Evolutionary conservation across 2,888 invertebrate genomes (phyloP), one percentile per base, ranked within the genome.

Genomic region (Pyrrhia umbra): DNA sequence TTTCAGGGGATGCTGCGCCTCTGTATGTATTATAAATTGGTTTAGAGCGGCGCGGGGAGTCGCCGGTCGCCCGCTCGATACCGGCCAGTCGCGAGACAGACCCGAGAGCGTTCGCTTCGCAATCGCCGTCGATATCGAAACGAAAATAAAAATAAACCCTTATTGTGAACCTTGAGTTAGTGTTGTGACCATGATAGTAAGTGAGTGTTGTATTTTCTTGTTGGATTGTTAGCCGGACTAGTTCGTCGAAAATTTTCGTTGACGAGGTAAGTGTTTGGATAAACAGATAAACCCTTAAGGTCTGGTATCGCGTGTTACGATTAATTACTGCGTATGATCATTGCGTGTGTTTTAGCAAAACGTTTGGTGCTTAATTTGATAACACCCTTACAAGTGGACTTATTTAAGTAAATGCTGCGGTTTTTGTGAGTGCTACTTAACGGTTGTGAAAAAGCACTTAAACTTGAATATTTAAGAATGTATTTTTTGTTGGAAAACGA

Each of bases 1-100:
- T 65, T 65, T 70, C 82, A 83, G 89, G 94, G 94, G 94, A 95
- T 95, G 94, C 94, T 95, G 94, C 92, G 92, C 90, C 93, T 92
- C 91, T 89, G 94, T 94, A 95, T 95, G 94, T 95, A 94, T 94
- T 95, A 95, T 95, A 94, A 95, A 95, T 95, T 94, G 94, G 94
- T 94, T 94, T 93, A 94, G 93, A 93, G 92, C 84, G 88, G 92
- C 86, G 92, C 89, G 92, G 92, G 93, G 91, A 88, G 89, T 83
- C 83, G 87, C 79, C 85, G 85, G 86, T 82, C 82, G 84, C 77
- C 69, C 94, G 94, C 93, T 94, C 94, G 91, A 94, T 94, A 94
- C 89, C 85, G 88, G 82, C 88, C 93, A 94, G 94, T 94, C 89
- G 91, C 87, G 88, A 86, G 76, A 79, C 79, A 81, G 88, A 82